Base-by-base conservation (phyloP, 2,113 vertebrate genomes). In the Loxodonta africana region DNA sequence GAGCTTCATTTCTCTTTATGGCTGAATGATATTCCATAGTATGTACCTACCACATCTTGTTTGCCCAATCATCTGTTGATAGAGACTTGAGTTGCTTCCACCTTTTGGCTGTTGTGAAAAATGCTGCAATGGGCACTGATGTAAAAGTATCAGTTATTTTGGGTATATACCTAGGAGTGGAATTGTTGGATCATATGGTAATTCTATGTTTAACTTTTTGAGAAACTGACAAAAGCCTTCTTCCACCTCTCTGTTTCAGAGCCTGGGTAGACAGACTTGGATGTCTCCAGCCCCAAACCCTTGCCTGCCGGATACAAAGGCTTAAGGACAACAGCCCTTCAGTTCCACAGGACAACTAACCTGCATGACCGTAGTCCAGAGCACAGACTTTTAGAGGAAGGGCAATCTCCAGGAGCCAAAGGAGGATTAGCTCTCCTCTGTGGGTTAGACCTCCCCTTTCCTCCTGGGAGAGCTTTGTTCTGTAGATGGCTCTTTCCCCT, bases 311-410 rank as follows among this genome's bases (percentile, higher is more conserved):
- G 73, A 9, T 81, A 6, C 15, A 9, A 26, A 63, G 3, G 10
- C 28, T 80, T 9, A 33, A 28, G 25, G 48, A 51, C 20, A 53
- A 17, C 46, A 53, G 48, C 28, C 77, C 28, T 17, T 30, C 76
- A 18, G 3, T 74, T 76, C 84, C 80, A 53, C 0, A 0, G 53
- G 94, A 97, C 96, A 10, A 73, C 92, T 94, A 93, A 93, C 95
- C 93, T 41, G 93, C 74, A 51, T 74, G 63, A 80, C 89, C 83
- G 82, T 37, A 41, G 96, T 62, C 93, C 94, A 77, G 97, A 96
- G 96, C 93, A 96, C 93, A 97, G 95, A 91, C 96, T 96, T 95
- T 96, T 91, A 88, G 96, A 96, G 94, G 94, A 91, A 77, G 91
- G 95, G 90, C 78, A 94, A 57, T 96, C 48, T 96, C 90, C 1